Percentiles rank a stretch among this genome's conserved stretches.
phyloP scores from a whole-genome alignment of 2,888 invertebrate species.

The Cacoxenus indagator region DNA sequence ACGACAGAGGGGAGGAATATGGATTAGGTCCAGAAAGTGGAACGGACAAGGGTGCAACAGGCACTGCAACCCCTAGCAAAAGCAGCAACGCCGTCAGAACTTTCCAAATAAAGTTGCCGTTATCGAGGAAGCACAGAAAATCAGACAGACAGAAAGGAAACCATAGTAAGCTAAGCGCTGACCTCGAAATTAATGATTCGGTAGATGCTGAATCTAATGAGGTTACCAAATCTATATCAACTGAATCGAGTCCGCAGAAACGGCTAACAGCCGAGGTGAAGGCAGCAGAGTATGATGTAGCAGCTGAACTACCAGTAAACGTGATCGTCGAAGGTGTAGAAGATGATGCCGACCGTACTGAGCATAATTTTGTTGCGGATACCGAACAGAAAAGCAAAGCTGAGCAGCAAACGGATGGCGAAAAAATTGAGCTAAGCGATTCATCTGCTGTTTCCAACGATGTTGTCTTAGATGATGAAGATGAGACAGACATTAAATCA shows the following conservation, averaged over 20 bases:
- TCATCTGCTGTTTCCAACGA: too few relatives aligned
- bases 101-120: constrained; percentile 17
- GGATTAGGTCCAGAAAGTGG: constrained; percentile 27
- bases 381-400: too few relatives aligned
- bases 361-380: too few relatives aligned
- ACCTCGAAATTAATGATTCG: background rate
- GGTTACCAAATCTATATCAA: constrained; percentile 48
- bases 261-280: constrained; percentile 43
- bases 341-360: too few relatives aligned
- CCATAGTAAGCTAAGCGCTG: too few relatives aligned
- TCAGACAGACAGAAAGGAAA: too few relatives aligned
- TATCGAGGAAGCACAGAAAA: constrained; percentile 47
- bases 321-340: too few relatives aligned
- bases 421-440: too few relatives aligned
- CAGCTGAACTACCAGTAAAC: too few relatives aligned
- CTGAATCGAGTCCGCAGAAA: constrained; percentile 55
- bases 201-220: constrained; percentile 53
- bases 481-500: background rate
- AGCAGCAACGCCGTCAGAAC: constrained; percentile 39
- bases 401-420: too few relatives aligned
- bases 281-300: background rate
- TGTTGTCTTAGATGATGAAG: too few relatives aligned
- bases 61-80: constrained; percentile 22
- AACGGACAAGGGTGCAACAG: constrained; percentile 2
- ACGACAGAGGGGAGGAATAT: constrained; percentile 1